A percentile compares a stretch with the other conserved stretches of the same genome.
Conservation (phyloP, 2,888 invertebrate genomes). For the Sclerodermus sp. region DNA sequence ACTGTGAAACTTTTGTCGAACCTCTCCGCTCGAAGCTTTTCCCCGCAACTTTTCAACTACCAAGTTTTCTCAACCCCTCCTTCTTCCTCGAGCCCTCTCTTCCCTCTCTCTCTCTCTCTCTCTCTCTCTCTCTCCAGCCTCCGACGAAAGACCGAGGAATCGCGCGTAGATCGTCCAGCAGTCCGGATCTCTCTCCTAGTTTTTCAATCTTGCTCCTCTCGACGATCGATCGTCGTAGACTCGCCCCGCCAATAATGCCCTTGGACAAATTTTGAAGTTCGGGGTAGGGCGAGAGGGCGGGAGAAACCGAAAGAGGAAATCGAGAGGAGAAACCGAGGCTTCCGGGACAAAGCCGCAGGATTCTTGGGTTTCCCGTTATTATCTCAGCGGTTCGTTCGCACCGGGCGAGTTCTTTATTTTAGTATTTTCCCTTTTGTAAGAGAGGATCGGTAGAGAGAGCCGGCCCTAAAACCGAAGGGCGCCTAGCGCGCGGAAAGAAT, state of each 20-base stretch:
- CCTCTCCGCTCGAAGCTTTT: conserved; percentile 42
- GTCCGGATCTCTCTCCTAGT: too few relatives aligned
- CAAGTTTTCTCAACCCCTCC: background rate
- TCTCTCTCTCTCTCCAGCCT: background rate
- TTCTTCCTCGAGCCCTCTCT: too few relatives aligned
- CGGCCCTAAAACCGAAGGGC: conserved; percentile 23
- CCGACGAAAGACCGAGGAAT: background rate
- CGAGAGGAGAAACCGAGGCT: too few relatives aligned
- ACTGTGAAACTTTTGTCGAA: conserved; percentile 49
- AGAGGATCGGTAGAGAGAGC: conserved; percentile 15
- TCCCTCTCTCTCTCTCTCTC: background rate
- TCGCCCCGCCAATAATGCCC: too few relatives aligned
- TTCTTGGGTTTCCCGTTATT: too few relatives aligned
- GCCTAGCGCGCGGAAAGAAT: conserved; percentile 27
- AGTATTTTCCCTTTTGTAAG: conserved; percentile 18
- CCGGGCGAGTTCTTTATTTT: conserved; percentile 14
- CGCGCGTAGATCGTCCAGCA: conserved; percentile 7
- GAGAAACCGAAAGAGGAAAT: too few relatives aligned
- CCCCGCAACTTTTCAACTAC: conserved; percentile 29
- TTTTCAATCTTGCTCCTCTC: too few relatives aligned
- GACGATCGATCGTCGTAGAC: too few relatives aligned
- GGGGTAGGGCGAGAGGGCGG: too few relatives aligned
- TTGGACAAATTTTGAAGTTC: too few relatives aligned
- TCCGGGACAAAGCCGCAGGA: too few relatives aligned
- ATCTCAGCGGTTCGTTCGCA: too few relatives aligned